These are phyloP conservation scores for Scalopus aquaticus DNA, from an alignment of 2,113 vertebrate genomes.

Conservation along the genomic window DNA sequence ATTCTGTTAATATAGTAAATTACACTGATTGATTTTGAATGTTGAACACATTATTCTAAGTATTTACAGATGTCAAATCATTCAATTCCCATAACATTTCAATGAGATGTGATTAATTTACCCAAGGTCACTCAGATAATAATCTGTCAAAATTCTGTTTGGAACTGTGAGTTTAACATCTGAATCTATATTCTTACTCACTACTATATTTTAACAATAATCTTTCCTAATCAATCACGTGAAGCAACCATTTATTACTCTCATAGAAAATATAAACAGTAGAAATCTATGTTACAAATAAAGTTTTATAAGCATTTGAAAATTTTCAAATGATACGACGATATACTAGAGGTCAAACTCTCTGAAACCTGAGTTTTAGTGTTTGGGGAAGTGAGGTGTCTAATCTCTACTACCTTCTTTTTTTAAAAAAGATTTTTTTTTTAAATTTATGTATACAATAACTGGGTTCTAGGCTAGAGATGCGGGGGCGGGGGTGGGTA, in stretches of 20 bases:
- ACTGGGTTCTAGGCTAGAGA: no score
- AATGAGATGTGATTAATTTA: not conserved
- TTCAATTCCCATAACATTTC: not conserved
- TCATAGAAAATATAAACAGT: not conserved
- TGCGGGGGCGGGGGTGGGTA: no score
- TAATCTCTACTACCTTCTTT: not conserved
- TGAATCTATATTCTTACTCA: not conserved
- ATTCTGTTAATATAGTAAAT: not conserved
- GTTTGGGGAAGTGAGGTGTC: not conserved
- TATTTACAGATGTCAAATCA: not conserved
- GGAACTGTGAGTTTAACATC: not conserved
- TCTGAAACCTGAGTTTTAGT: not conserved
- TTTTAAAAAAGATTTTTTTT: no score
- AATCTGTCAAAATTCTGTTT: slow-evolving; percentile 33
- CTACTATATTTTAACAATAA: not conserved
- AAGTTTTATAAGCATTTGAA: not conserved
- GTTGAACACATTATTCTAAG: not conserved
- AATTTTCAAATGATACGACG: not conserved
- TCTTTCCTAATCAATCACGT: not conserved
- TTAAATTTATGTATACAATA: no score
- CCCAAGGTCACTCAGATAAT: not conserved
- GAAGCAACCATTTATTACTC: not conserved
- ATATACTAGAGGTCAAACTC: not conserved
- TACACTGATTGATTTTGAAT: not conserved
- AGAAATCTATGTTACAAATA: not conserved